phyloP scores from a whole-genome alignment of 2,888 invertebrate genomes.

The Drosophila hamatofila region DNA sequence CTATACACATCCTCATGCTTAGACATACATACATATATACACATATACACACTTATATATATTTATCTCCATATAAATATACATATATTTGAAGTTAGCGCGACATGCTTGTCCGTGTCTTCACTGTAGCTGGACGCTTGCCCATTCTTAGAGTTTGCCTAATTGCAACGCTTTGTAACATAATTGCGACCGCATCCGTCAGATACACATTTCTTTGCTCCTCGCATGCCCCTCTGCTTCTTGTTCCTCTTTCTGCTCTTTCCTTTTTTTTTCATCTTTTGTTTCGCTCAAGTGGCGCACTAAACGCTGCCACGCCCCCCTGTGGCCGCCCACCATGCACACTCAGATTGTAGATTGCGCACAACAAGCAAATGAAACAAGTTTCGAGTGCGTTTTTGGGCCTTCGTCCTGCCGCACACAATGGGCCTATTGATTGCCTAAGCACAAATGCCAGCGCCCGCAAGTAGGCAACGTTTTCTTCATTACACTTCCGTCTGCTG shows the following conservation, averaged over 20 bases:
- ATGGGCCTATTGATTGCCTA: slow-evolving; percentile 72
- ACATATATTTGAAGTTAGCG: slow-evolving; percentile 45
- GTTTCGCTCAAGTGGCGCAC: slow-evolving; percentile 74
- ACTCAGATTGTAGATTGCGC: slow-evolving; percentile 77
- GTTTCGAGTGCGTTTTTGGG: slow-evolving; percentile 63
- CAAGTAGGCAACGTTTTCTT: slow-evolving; percentile 68
- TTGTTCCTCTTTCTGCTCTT: slow-evolving; percentile 16
- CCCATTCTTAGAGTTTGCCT: slow-evolving; percentile 76
- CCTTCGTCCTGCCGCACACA: slow-evolving; percentile 37
- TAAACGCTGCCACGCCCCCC: slow-evolving; percentile 50
- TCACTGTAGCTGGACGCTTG: slow-evolving; percentile 38
- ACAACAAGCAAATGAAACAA: slow-evolving; percentile 43
- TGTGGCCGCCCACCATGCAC: not conserved
- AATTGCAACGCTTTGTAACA: slow-evolving; percentile 80
- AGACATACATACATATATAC: not conserved
- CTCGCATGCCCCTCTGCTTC: not conserved
- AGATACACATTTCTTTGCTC: slow-evolving; percentile 51
- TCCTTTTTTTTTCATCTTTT: slow-evolving; percentile 55
- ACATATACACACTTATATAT: not conserved
- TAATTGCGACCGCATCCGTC: slow-evolving; percentile 73
- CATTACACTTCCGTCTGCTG: slow-evolving; percentile 29
- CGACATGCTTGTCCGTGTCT: slow-evolving; percentile 24
- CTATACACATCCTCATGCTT: slow-evolving; percentile 14
- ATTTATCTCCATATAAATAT: not conserved
- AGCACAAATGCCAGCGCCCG: slow-evolving; percentile 49